phyloP scores from a whole-genome alignment of 1,140 invertebrate species.

The Mamestra configurata region DNA sequence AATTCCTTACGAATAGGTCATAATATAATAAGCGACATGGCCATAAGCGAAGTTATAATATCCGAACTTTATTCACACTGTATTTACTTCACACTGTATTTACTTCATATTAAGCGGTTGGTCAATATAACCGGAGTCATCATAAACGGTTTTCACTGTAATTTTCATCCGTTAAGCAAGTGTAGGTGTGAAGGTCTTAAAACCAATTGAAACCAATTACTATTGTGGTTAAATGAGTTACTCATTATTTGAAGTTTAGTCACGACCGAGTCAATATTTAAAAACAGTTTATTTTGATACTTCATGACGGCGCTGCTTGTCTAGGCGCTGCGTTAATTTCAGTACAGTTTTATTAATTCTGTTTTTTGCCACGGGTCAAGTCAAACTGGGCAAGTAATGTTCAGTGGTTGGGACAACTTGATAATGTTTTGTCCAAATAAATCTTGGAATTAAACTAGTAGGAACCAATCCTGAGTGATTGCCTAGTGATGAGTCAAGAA shows the following conservation, averaged over 20 bases:
- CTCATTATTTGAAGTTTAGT: background rate
- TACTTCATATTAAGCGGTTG: no score
- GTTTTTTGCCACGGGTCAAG: background rate
- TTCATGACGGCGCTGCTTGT: background rate
- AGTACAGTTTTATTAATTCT: background rate
- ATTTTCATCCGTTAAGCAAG: no score
- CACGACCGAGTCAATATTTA: background rate
- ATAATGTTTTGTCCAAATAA: background rate
- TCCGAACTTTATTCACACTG: no score
- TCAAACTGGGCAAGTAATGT: background rate
- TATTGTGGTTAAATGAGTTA: background rate
- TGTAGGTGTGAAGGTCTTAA: background rate
- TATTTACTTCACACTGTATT: no score
- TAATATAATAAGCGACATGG: no score
- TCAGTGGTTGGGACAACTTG: background rate
- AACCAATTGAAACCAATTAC: background rate
- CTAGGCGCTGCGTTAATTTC: background rate
- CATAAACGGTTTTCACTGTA: no score
- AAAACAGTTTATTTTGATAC: background rate
- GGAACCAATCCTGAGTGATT: background rate
- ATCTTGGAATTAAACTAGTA: background rate
- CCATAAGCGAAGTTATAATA: no score
- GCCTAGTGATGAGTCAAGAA: background rate
- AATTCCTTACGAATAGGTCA: no score
- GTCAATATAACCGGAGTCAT: no score